Base-by-base conservation (phyloP, 2,797 vertebrate species). In the Balearica regulorum region DNA sequence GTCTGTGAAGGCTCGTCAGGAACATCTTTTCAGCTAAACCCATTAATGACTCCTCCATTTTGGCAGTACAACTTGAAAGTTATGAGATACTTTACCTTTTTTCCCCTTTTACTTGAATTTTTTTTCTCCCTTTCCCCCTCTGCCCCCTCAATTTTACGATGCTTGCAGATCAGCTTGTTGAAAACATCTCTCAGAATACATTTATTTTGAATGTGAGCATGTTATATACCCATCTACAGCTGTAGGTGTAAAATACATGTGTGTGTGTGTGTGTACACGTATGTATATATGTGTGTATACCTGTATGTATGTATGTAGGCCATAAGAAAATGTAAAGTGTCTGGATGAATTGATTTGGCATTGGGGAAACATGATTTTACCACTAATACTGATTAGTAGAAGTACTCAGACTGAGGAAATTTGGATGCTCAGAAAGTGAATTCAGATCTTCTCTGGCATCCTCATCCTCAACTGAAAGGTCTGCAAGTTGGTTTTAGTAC, bases 401-500 rank as follows among this genome's bases (percentile, higher is more conserved):
- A 46, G 10, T 90, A 76, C 51, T 95, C 46, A 43, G 93, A 90
- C 43, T 60, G 68, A 69, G 48, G 48, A 54, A 81, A 76, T 61
- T 16, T 73, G 48, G n/a, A 54, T 95, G 72, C 83, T 94, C 73
- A 80, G 81, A 93, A 93, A 64, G 72, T 72, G 31, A 82, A 62
- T 76, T 94, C 58, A 62, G 12, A 55, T 79, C 53, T 91, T 88
- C 37, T 90, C 64, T 93, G 41, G 39, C 54, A 25, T 86, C 57
- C 57, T 88, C 86, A 73, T 60, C 58, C 41, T 87, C 73, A 91
- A 5, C 13, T 43, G 76, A 53, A 90, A 72, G 58, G n/a, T 43
- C 75, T 88, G 43, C 57, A 44, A 46, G 31, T 93, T 96, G 73
- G 37, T 86, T 76, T 93, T 88, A 92, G 61, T 93, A 53, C 60